Percentiles rank a stretch among this genome's conserved stretches.
These are phyloP conservation scores for Trichacis sp. DNA, from an alignment of 2,888 invertebrate species.

Conservation along the genomic window DNA sequence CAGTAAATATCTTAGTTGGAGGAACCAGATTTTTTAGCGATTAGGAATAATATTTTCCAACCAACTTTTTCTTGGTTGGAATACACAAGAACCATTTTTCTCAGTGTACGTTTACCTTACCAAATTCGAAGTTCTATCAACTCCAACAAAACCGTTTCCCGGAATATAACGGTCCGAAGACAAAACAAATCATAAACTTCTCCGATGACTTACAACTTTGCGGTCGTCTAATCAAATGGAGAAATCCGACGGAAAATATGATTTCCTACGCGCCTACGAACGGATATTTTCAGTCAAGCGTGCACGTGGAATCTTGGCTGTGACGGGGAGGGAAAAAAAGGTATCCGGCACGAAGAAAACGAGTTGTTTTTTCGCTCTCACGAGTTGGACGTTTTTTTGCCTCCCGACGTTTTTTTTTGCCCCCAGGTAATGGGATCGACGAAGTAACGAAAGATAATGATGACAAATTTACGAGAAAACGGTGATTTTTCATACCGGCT, in stretches of 20 bases:
- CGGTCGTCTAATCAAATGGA: background rate
- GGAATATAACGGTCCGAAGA: too few relatives aligned
- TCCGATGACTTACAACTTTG: background rate
- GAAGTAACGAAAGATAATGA: background rate
- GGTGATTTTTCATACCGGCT: background rate
- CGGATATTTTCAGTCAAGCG: background rate
- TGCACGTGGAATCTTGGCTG: background rate
- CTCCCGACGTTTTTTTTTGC: background rate
- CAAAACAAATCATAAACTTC: too few relatives aligned
- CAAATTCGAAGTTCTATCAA: too few relatives aligned
- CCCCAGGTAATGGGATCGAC: background rate
- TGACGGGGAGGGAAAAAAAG: background rate
- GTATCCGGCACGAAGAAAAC: background rate
- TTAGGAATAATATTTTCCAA: too few relatives aligned
- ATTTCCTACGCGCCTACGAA: background rate
- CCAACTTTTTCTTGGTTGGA: too few relatives aligned
- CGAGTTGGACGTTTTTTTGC: background rate
- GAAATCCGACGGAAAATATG: background rate
- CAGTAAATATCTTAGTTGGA: too few relatives aligned
- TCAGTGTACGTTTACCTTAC: too few relatives aligned
- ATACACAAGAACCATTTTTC: too few relatives aligned
- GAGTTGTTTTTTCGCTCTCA: background rate
- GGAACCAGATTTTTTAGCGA: too few relatives aligned
- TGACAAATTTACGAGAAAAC: conserved; percentile 1
- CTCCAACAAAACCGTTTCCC: too few relatives aligned